Conservation (phyloP, 2,797 vertebrate species). For the Semaprochilodus insignis region DNA sequence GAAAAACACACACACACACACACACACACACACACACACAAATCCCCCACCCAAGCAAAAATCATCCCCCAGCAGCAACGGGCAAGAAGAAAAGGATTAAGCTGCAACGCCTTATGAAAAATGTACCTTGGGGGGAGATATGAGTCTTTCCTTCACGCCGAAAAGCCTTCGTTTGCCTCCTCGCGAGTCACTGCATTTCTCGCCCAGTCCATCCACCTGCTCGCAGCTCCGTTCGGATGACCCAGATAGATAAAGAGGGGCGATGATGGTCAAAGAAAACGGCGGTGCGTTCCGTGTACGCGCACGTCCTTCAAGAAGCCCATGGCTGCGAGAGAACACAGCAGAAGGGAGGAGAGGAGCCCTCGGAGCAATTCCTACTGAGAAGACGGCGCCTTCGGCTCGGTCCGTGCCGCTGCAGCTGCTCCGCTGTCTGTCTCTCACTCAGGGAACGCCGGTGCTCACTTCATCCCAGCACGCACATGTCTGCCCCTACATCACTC, state of each 20-base stretch:
- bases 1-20: not conserved
- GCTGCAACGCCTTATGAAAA: constrained; percentile 30
- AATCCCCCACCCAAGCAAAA: not conserved
- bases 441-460: constrained; percentile 40
- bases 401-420: constrained; percentile 61
- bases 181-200: constrained; percentile 61
- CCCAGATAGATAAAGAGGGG: constrained; percentile 62
- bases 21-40: no score
- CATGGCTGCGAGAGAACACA: constrained; percentile 56
- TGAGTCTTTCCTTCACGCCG: constrained; percentile 58
- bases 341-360: constrained; percentile 50
- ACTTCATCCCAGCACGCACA: constrained; percentile 70
- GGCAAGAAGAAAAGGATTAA: not conserved
- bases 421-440: constrained; percentile 29
- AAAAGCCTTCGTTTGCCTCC: constrained; percentile 64
- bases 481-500: constrained; percentile 70
- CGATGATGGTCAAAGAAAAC: constrained; percentile 45
- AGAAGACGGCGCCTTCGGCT: constrained; percentile 47
- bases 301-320: constrained; percentile 76
- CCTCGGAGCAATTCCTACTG: constrained; percentile 1
- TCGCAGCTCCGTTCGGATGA: constrained; percentile 65
- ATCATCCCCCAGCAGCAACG: not conserved
- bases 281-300: constrained; percentile 65
- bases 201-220: constrained; percentile 41
- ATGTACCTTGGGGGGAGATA: constrained; percentile 79